These are phyloP conservation scores for Montipora sp. DNA, from an alignment of 64 coral and sea anemone species.

Conservation along the genomic window DNA sequence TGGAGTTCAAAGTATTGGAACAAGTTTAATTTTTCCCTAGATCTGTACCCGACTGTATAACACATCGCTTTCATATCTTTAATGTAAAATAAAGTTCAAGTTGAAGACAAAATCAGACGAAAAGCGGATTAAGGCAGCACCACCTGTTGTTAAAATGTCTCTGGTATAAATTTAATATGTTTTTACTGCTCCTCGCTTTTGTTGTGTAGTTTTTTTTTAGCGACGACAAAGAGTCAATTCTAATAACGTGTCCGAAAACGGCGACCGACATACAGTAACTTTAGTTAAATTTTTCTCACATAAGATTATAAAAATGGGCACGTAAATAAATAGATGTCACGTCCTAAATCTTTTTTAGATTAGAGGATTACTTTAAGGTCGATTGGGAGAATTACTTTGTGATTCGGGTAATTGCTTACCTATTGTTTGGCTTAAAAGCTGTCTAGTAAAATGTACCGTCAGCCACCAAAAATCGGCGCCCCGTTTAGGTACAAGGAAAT, in stretches of 20 bases:
- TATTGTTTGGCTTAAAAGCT: conserved; percentile 3
- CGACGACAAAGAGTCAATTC: neutral
- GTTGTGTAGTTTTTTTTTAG: neutral
- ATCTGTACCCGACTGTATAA: no score
- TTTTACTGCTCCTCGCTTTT: no score
- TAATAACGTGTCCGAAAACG: neutral
- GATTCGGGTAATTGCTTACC: neutral
- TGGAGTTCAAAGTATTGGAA: no score
- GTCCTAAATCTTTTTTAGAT: neutral
- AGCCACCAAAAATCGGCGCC: neutral
- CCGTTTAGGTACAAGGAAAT: no score
- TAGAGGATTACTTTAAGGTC: neutral
- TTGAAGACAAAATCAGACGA: no score
- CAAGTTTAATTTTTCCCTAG: no score
- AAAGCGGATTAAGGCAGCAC: no score
- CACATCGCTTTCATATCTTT: no score
- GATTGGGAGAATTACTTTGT: neutral
- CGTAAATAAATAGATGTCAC: neutral
- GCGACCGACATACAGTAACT: neutral
- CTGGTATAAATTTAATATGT: no score
- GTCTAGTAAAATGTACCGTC: no score
- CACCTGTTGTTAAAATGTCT: no score
- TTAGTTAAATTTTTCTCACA: neutral
- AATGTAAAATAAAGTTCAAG: no score
- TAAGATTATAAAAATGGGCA: neutral